Base-by-base conservation (phyloP, 2,888 invertebrate species). In the Oscheius myriophilus region DNA sequence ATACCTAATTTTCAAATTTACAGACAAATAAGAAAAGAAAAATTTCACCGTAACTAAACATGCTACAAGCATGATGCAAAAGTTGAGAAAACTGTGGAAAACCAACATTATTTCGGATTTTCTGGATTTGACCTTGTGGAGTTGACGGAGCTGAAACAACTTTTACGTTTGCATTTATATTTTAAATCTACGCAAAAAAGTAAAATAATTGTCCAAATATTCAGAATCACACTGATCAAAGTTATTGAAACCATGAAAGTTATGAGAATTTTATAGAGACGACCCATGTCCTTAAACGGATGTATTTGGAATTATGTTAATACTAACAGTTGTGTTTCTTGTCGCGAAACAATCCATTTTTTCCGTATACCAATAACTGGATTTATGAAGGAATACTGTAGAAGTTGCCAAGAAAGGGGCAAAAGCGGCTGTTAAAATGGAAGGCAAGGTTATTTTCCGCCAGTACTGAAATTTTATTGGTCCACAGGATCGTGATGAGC, bases 221-320 rank as follows among this genome's bases (percentile, higher is more conserved):
- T 54, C 33, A 54, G 26, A 9, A 54, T n/a, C 0, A 25, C 14
- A n/a, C 53, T 54, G n/a, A 54, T 54, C 7, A 26, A 54, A 54
- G 53, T 54, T 4, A 1, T 26, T 1, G 26, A n/a, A 25, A 54
- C n/a, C 53, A 54, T 54, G n/a, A 33, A 39, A 39, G 12, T 39
- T 7, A 23, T 23, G 1, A 54, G 53, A 25, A 54, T 54, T 54
- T 54, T 54, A 26, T 54, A 54, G 53, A 54, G 26, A n/a, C 23
- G 26, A 12, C 21, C 23, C 53, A 54, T 54, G 12, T 54, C 53
- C 53, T 54, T 21, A 54, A 54, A 26, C 18, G 16, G 11, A 21
- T 49, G 16, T 49, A 23, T 18, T 18, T 49, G 18, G 16, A 11
- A 18, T 3, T 21, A 18, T 21, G 11, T 33, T 33, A 33, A 33